Conservation (phyloP, 2,113 vertebrate species). For the Oreotrochilus melanogaster region DNA sequence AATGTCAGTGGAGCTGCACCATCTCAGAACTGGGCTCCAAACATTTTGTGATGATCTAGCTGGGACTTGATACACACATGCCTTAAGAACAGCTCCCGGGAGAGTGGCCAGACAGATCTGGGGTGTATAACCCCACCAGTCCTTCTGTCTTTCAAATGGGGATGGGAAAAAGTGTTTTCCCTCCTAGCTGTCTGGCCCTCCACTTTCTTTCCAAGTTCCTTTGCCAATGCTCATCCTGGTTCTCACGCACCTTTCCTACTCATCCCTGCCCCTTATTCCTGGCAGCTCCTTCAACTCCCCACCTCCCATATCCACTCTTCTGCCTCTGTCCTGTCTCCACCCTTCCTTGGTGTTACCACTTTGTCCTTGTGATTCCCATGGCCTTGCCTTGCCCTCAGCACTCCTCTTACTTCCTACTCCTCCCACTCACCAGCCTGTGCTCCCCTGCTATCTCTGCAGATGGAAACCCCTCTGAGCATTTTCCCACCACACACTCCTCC, state of each 20-base stretch:
- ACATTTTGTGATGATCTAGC: neutral
- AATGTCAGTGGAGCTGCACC: neutral
- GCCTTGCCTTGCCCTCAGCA: neutral
- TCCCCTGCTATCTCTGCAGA: neutral
- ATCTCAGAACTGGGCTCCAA: neutral
- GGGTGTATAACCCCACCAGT: neutral
- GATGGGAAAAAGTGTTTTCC: neutral
- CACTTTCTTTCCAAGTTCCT: neutral
- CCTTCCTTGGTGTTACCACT: neutral
- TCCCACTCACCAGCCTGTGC: neutral
- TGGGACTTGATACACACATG: neutral
- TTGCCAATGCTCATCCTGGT: neutral
- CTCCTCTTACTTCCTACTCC: constrained; percentile 14
- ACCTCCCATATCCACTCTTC: neutral
- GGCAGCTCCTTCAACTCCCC: neutral
- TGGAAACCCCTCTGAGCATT: neutral
- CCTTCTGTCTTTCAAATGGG: neutral
- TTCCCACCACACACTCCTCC: neutral
- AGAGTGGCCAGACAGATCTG: neutral
- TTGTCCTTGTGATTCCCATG: constrained; percentile 15
- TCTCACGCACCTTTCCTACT: neutral
- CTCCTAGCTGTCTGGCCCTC: neutral
- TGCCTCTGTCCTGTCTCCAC: neutral
- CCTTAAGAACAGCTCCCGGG: neutral
- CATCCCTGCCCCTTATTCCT: neutral